These are phyloP conservation scores for Tridacna crocea DNA, from an alignment of 2,888 invertebrate species.

Conservation along the genomic window DNA sequence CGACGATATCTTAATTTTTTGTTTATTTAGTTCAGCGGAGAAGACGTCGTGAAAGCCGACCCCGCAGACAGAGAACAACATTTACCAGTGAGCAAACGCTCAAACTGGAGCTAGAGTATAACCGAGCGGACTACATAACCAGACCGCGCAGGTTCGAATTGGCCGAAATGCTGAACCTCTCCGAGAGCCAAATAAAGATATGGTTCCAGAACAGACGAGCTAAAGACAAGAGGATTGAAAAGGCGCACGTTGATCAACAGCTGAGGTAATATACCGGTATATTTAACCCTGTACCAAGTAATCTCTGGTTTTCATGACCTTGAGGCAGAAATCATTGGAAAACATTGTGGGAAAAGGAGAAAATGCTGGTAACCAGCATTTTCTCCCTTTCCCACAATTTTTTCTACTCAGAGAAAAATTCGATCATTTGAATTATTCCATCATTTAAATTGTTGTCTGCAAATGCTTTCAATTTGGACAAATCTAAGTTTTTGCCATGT, in stretches of 20 bases:
- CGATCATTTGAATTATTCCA: neutral
- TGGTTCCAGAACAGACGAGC: slow-evolving; percentile 98
- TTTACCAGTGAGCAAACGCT: slow-evolving; percentile 97
- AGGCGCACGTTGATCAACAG: slow-evolving; percentile 97
- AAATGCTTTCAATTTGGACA: neutral
- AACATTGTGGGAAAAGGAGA: slow-evolving; percentile 7
- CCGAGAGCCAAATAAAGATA: slow-evolving; percentile 94
- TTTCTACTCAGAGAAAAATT: neutral
- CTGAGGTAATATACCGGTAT: slow-evolving; percentile 91
- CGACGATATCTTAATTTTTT: neutral
- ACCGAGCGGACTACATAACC: slow-evolving; percentile 96
- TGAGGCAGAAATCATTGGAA: neutral
- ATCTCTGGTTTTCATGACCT: neutral
- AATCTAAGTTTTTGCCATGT: neutral
- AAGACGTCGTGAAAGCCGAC: slow-evolving; percentile 92
- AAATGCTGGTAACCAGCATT: slow-evolving; percentile 1
- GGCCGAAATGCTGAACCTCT: slow-evolving; percentile 88
- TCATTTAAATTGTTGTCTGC: neutral
- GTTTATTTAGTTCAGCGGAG: slow-evolving; percentile 90
- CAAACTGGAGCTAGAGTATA: slow-evolving; percentile 95
- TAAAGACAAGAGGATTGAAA: slow-evolving; percentile 97
- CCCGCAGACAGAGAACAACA: slow-evolving; percentile 95
- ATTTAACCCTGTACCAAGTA: neutral
- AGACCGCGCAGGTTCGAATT: slow-evolving; percentile 92
- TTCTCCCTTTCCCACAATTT: neutral